Conservation (phyloP, 2,888 invertebrate genomes). For the Phytoseiulus persimilis region DNA sequence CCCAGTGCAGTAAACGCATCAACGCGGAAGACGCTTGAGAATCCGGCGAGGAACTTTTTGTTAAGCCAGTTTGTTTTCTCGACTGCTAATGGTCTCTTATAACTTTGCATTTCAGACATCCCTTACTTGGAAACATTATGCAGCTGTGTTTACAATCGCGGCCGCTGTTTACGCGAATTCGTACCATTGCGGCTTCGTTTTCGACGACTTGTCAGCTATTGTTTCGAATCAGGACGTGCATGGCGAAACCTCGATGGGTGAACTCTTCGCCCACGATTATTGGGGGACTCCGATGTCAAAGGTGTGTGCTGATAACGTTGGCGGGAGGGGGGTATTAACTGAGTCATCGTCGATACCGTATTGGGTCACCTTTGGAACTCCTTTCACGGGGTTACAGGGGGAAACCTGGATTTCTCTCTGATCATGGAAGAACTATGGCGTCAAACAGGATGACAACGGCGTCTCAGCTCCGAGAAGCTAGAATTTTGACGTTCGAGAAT, state of each 20-base stretch:
- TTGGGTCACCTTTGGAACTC: too few species aligned
- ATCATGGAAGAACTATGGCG: too few species aligned
- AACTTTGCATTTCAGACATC: background rate
- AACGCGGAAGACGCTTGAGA: background rate
- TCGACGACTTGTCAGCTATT: conserved; percentile 92
- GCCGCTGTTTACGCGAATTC: conserved; percentile 67
- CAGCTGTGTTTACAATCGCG: conserved; percentile 43
- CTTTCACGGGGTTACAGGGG: too few species aligned
- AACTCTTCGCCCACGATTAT: conserved; percentile 90
- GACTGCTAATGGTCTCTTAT: background rate
- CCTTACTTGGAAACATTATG: conserved; percentile 37
- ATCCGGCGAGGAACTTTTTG: background rate
- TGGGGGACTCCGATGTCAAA: conserved; percentile 97
- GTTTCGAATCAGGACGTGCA: conserved; percentile 88
- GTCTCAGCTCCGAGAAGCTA: too few species aligned
- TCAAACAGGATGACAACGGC: too few species aligned
- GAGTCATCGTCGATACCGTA: too few species aligned
- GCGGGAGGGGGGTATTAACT: too few species aligned
- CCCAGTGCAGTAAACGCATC: background rate
- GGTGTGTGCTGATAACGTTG: background rate
- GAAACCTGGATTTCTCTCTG: too few species aligned
- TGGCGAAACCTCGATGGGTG: conserved; percentile 75
- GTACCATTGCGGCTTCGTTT: conserved; percentile 83
- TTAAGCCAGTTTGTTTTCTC: too few species aligned
- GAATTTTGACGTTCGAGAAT: too few species aligned